A percentile compares a stretch with the other conserved stretches of the same genome.
Evolutionary conservation across 1,140 invertebrate genomes (phyloP).

Genomic region (Hesperophylax magnus): DNA sequence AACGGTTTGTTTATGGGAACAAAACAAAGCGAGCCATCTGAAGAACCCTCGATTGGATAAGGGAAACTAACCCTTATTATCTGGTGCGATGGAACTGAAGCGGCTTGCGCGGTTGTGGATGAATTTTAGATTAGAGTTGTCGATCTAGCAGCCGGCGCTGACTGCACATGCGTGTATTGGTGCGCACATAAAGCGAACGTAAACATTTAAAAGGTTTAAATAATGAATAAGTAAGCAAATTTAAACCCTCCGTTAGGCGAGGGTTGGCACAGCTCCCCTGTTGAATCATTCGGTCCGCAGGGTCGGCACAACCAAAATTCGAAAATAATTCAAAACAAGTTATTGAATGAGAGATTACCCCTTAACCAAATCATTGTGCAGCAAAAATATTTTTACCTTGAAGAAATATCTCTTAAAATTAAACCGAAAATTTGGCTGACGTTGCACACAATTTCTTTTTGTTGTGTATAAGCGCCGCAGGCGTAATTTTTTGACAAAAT

Average conservation of each 20-base stretch:
- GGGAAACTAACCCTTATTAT: conserved; percentile 7
- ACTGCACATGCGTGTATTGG: conserved; percentile 46
- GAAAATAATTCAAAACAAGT: no score
- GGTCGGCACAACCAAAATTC: neutral
- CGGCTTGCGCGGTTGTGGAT: neutral
- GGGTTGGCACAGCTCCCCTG: conserved; percentile 46
- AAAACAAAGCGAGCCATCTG: neutral
- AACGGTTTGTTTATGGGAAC: conserved; percentile 45
- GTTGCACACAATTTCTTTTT: no score
- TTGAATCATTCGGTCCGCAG: conserved; percentile 30
- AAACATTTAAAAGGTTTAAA: conserved; percentile 59
- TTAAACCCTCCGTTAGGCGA: conserved; percentile 52
- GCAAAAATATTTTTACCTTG: no score
- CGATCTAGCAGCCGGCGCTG: conserved; percentile 35
- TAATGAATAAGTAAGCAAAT: conserved; percentile 59
- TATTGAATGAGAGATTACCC: no score
- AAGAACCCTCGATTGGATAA: neutral
- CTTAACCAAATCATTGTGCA: no score
- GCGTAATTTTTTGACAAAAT: no score
- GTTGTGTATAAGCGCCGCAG: no score
- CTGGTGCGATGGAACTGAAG: neutral
- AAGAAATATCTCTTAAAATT: no score
- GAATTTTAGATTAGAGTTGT: conserved; percentile 37
- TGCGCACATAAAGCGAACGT: conserved; percentile 50
- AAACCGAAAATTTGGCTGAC: no score